phyloP scores from a whole-genome alignment of 2,797 vertebrate genomes.

The Silurus lanzhouensis region DNA sequence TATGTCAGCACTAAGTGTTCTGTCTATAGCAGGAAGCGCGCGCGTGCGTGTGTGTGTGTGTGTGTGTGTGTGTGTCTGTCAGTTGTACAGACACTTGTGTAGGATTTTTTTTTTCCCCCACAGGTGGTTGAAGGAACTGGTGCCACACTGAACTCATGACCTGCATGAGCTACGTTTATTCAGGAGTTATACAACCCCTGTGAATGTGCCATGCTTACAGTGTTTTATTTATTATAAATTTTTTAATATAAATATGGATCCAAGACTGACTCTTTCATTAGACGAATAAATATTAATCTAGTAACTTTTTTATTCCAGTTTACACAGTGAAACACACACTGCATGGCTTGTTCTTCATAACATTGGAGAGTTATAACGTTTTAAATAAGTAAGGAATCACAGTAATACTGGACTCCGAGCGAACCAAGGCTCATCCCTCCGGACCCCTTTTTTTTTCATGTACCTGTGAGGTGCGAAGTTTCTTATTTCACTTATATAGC shows the following conservation, averaged over 20 bases:
- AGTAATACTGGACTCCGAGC: background rate
- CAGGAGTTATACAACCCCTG: background rate
- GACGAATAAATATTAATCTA: background rate
- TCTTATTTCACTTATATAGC: background rate
- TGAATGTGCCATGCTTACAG: no score
- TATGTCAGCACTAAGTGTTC: background rate
- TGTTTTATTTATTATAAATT: no score
- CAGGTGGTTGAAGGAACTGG: constrained; percentile 10
- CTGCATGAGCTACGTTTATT: background rate
- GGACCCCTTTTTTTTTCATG: no score
- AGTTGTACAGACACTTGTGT: constrained; percentile 18
- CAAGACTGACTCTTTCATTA: no score
- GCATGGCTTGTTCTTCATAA: background rate
- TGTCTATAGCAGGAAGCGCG: constrained; percentile 1
- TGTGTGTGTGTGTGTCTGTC: background rate
- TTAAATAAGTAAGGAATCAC: no score
- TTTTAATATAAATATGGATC: no score
- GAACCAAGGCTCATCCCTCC: background rate
- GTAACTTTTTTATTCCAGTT: background rate
- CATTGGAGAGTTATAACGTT: no score
- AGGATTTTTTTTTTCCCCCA: background rate
- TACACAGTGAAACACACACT: background rate
- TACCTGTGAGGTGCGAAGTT: background rate
- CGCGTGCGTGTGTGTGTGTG: no score
- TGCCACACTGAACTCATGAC: constrained; percentile 27